Conservation (phyloP, 2,797 vertebrate species). For the Lithobates sylvaticus region DNA sequence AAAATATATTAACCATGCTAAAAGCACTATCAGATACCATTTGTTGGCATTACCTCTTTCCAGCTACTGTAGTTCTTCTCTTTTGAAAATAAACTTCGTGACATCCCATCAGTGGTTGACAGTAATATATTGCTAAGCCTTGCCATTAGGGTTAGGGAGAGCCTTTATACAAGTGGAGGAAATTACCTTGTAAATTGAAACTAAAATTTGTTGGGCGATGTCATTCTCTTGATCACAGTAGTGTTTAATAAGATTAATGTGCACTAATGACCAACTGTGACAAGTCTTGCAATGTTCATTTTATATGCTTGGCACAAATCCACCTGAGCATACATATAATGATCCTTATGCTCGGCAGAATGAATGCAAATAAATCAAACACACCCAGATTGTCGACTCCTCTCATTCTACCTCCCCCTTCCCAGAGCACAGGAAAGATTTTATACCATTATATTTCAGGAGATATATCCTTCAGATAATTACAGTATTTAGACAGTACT, state of each 20-base stretch:
- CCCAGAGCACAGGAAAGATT: slow-evolving; percentile 14
- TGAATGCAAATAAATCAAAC: slow-evolving; percentile 59
- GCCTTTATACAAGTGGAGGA: slow-evolving; percentile 42
- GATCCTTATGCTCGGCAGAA: slow-evolving; percentile 42
- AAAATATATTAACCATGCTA: background rate
- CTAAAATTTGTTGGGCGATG: slow-evolving; percentile 56
- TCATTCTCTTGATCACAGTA: slow-evolving; percentile 52
- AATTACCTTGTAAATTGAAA: slow-evolving; percentile 60
- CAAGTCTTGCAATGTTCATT: slow-evolving; percentile 55
- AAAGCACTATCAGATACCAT: background rate
- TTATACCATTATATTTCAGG: slow-evolving; percentile 37
- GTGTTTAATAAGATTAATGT: slow-evolving; percentile 60
- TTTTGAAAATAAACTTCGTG: slow-evolving; percentile 20
- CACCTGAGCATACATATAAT: slow-evolving; percentile 58
- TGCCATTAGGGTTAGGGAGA: slow-evolving; percentile 40
- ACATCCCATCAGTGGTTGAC: slow-evolving; percentile 28
- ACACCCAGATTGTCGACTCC: slow-evolving; percentile 38
- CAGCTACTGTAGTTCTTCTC: background rate
- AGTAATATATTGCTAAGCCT: slow-evolving; percentile 32
- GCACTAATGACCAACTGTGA: slow-evolving; percentile 59
- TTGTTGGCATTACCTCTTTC: background rate
- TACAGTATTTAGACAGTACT: slow-evolving; percentile 35
- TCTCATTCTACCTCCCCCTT: slow-evolving; percentile 14
- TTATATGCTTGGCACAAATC: slow-evolving; percentile 50
- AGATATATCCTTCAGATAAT: slow-evolving; percentile 42